Evolutionary conservation across 2,888 invertebrate genomes (phyloP).

Genomic region (Pilophorus perplexus): DNA sequence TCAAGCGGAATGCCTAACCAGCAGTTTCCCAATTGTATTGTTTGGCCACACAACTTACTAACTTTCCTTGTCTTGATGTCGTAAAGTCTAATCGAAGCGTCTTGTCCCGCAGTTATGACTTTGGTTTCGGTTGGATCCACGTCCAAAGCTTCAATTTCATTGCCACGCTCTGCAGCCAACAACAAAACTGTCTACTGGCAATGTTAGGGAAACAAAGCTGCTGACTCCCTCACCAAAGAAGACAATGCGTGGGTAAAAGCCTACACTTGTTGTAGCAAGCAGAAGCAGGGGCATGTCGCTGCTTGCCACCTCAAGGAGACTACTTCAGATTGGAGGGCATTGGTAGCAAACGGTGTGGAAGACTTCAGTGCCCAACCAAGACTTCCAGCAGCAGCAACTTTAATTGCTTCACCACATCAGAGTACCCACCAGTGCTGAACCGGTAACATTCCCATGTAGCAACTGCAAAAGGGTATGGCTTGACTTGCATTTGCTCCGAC

Average conservation of each 20-base stretch:
- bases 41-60: conserved; percentile 9
- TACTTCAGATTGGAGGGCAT: too few species aligned
- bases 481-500: conserved; percentile 2
- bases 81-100: conserved; percentile 28
- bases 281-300: too few species aligned
- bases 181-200: too few species aligned
- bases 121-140: conserved; percentile 21
- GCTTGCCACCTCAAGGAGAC: too few species aligned
- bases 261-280: too few species aligned
- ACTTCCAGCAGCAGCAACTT: neutral
- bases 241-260: too few species aligned
- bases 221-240: too few species aligned
- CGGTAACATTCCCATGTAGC: conserved; percentile 28
- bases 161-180: conserved; percentile 17
- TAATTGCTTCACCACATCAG: neutral
- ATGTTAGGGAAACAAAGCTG: too few species aligned
- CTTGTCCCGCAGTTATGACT: conserved; percentile 25
- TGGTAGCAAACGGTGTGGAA: too few species aligned
- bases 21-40: too few species aligned
- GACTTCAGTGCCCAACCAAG: too few species aligned
- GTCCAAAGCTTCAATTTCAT: conserved; percentile 29
- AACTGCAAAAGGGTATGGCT: conserved; percentile 15
- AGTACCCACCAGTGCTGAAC: conserved; percentile 4
- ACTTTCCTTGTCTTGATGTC: conserved; percentile 30
- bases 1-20: too few species aligned